Evolutionary conservation across 1,140 invertebrate species (phyloP), one percentile per base, ranked within the genome.

Genomic region (Heterodera schachtii): DNA sequence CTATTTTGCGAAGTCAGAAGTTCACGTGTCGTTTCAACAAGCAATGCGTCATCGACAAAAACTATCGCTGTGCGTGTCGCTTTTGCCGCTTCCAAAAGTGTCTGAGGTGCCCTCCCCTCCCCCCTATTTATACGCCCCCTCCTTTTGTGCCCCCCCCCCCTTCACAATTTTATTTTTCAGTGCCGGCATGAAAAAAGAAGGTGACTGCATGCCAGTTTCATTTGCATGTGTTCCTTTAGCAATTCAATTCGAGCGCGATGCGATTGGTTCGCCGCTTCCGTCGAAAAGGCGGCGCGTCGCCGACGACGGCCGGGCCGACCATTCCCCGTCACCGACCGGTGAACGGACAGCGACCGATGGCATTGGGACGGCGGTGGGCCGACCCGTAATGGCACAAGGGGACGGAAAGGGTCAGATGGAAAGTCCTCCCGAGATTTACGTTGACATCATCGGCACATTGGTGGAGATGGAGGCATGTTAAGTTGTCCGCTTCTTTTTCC

Each of bases 21-120:
- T 99, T 98, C 90, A 95, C 95, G 0, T 98, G 97, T 93, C 94
- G 96, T 90, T 97, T 97, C 91, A 95, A 93, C 87, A 93, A 96
- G 88, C 94, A 94, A 90, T 98, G 97, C 90, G 93, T 96, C 0
- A 95, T 99, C 52, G 96, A 98, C 90, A 89, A 89, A 75, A 89
- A 90, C 82, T 89, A 90, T 74, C 84, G 88, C 66, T 89, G 88
- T 80, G 88, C 88, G 2, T 92, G 92, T 86, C 91, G 92, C 41
- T 92, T 90, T 83, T 92, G 92, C 88, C 83, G 92, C 41, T 92
- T 92, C 84, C 91, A 92, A 80, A 92, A 92, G 87, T 92, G 92
- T 86, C 70, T 78, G 31, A 66, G 77, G 77, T 78, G 11, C 43
- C 44, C 41, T n/a, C 19, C 9, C 86, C 92, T 43, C n/a, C 19